Conservation (phyloP, 92 coral and sea anemone genomes). For the Micromussa lordhowensis region DNA sequence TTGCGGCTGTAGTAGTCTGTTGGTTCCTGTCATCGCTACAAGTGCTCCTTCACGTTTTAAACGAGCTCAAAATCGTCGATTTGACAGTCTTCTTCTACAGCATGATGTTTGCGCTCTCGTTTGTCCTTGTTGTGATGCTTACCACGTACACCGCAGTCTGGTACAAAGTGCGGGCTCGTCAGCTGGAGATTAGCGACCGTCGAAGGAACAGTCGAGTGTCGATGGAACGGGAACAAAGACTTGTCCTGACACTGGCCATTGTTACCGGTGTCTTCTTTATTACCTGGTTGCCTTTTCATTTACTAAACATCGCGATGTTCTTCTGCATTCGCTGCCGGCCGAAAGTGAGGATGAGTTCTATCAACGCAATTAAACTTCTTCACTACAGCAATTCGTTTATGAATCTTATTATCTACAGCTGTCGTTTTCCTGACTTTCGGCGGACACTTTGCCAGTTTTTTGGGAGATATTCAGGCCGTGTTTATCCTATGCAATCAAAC, state of each 20-base stretch:
- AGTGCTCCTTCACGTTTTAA: slow-evolving; percentile 12
- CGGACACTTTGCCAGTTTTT: slow-evolving; percentile 44
- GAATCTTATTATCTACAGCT: slow-evolving; percentile 62
- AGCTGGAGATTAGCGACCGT: slow-evolving; percentile 23
- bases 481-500: slow-evolving; percentile 15
- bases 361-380: slow-evolving; percentile 57
- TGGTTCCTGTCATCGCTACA: slow-evolving; percentile 44
- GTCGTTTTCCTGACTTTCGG: slow-evolving; percentile 65
- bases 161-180: slow-evolving; percentile 48
- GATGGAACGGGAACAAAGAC: slow-evolving; percentile 48
- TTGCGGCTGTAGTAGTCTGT: slow-evolving; percentile 7
- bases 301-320: slow-evolving; percentile 51
- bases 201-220: slow-evolving; percentile 48
- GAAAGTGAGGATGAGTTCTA: slow-evolving; percentile 11
- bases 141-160: slow-evolving; percentile 59
- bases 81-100: slow-evolving; percentile 46
- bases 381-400: slow-evolving; percentile 66
- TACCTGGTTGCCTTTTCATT: slow-evolving; percentile 68
- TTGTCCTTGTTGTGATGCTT: slow-evolving; percentile 48
- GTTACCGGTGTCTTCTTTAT: slow-evolving; percentile 62
- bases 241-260: slow-evolving; percentile 51
- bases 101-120: slow-evolving; percentile 55
- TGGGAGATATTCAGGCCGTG: slow-evolving; percentile 12
- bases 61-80: slow-evolving; percentile 7
- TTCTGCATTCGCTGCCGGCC: slow-evolving; percentile 31